phyloP scores from a whole-genome alignment of 35 echinoderm and acorn worm species.

The Apostichopus parvimensis region DNA sequence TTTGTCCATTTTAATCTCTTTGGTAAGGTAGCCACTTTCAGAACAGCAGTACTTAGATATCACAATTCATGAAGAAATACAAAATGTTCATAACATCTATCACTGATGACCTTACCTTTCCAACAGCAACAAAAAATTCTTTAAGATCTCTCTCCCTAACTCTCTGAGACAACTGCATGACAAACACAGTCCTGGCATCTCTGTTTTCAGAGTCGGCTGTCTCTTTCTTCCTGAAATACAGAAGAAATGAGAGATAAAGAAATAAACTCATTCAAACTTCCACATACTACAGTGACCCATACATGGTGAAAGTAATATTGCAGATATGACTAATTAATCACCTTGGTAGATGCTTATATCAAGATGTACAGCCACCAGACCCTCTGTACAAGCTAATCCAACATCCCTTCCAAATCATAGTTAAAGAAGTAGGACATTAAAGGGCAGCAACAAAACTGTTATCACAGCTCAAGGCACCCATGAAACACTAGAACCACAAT shows the following conservation, averaged over 20 bases:
- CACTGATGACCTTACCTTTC: slow-evolving; percentile 69
- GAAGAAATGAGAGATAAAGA: background rate
- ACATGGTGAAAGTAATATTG: background rate
- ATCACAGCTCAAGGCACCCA: no score
- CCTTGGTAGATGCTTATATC: background rate
- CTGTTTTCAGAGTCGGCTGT: slow-evolving; percentile 62
- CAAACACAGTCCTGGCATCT: slow-evolving; percentile 96
- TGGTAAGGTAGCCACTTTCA: no score
- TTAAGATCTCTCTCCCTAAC: slow-evolving; percentile 83
- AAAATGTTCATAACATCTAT: no score
- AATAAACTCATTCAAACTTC: background rate
- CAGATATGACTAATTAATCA: no score
- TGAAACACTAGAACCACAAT: no score
- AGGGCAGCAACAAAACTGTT: no score
- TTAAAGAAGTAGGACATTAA: no score
- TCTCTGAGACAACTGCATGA: slow-evolving; percentile 93
- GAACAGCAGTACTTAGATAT: no score
- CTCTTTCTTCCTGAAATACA: slow-evolving; percentile 14
- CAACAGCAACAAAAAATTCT: slow-evolving; percentile 93
- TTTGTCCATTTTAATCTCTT: no score
- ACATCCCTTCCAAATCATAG: no score
- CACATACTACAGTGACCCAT: background rate
- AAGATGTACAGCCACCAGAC: background rate
- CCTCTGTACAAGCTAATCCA: background rate
- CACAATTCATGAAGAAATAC: no score